phyloP scores from a whole-genome alignment of 92 coral and sea anemone genomes.

The Micromussa lordhowensis region DNA sequence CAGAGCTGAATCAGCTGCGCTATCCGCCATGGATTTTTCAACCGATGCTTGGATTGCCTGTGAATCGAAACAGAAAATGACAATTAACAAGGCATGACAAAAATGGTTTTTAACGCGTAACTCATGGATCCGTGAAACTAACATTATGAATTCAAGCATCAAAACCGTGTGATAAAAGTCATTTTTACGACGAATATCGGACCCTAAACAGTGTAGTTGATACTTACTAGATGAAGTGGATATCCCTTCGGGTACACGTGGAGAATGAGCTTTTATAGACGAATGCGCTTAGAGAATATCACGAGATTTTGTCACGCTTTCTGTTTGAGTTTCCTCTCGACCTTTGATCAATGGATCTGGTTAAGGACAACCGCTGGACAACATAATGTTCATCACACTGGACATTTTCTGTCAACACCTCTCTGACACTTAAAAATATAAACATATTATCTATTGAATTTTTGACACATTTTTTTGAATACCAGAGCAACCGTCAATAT shows the following conservation, averaged over 20 bases:
- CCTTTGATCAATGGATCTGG: slow-evolving; percentile 18
- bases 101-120: no score
- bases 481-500: not conserved
- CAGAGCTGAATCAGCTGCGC: slow-evolving; percentile 73
- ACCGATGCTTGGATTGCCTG: slow-evolving; percentile 1
- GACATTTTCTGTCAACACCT: no score
- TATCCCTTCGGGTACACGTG: not conserved
- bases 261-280: not conserved
- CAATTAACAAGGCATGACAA: not conserved
- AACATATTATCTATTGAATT: not conserved
- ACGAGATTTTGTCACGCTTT: slow-evolving; percentile 3
- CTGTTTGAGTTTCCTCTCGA: not conserved
- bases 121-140: no score
- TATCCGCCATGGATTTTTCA: slow-evolving; percentile 66
- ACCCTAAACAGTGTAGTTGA: not conserved
- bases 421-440: not conserved
- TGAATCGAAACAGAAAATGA: not conserved
- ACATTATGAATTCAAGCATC: not conserved
- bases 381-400: not conserved
- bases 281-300: not conserved
- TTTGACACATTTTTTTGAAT: not conserved
- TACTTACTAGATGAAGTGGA: not conserved
- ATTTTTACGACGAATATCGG: not conserved
- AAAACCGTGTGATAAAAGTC: not conserved
- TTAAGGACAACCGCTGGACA: slow-evolving; percentile 14